Base-by-base conservation (phyloP, 2,797 vertebrate species). In the Sciaenops ocellatus region DNA sequence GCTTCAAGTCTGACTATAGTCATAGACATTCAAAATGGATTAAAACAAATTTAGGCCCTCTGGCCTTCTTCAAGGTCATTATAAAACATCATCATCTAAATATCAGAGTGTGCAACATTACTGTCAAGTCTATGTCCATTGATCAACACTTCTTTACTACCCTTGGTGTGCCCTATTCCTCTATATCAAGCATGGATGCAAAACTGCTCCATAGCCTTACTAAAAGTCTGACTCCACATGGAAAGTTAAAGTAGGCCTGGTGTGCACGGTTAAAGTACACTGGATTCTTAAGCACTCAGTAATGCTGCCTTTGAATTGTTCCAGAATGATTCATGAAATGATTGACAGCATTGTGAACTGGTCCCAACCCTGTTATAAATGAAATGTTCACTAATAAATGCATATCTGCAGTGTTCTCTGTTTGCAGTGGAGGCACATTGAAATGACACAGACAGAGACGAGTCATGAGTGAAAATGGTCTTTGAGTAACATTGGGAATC, bases 361-460 rank as follows among this genome's bases (percentile, higher is more conserved):
- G 22, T 63, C 76, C 73, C 72, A 79, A 54, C 72, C 41, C 2
- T 48, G 13, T 44, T 61, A 3, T 44, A 20, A 17, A 65, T 67
- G 0, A 9, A 50, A 52, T 75, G 60, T 69, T 68, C 3, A 12
- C 11, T 17, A 22, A 67, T 62, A 54, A 64, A 71, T 76, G 9
- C 41, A 22, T 62, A 24, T 68, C 2, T 77, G 9, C 16, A 59
- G 18, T 77, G 24, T 79, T 66, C 11, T 17, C 28, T 78, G 47
- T 60, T 80, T 83, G 80, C n/a, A 76, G 13, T 69, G 74, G 80
- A 78, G 82, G 85, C 72, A 79, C 83, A 80, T 69, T 85, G 83
- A 38, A 79, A 73, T 12, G 80, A 80, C 83, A 61, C 50, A 73
- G 69, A 73, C 62, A 44, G 50, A 18, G 44, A 30, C 8, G 30